Conservation (phyloP, 2,888 invertebrate species). For the Prosopocoilus inquinatus region DNA sequence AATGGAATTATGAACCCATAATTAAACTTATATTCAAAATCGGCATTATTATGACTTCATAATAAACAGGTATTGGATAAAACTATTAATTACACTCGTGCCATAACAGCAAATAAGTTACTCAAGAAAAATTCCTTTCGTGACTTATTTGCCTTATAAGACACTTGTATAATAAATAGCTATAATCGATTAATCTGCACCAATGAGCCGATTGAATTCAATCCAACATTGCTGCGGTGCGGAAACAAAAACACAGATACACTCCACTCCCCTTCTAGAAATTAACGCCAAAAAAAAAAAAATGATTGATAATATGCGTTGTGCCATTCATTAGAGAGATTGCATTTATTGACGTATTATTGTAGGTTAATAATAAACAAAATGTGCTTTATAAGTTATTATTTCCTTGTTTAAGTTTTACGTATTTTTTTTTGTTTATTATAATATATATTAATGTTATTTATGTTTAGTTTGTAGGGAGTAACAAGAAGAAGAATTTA, state of each 20-base stretch:
- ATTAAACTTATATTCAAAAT: no score
- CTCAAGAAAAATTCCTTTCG: no score
- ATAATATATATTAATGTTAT: constrained; percentile 40
- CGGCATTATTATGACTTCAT: no score
- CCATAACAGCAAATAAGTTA: no score
- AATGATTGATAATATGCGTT: constrained; percentile 25
- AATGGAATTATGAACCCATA: no score
- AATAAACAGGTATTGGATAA: no score
- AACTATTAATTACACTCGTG: no score
- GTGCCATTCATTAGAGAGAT: constrained; percentile 41
- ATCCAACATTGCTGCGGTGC: no score
- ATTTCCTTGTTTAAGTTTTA: constrained; percentile 19
- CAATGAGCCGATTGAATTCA: no score
- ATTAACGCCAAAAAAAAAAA: neutral
- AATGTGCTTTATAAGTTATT: constrained; percentile 11
- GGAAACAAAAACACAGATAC: constrained; percentile 1
- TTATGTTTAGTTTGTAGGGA: constrained; percentile 34
- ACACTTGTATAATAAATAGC: no score
- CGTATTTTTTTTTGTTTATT: neutral
- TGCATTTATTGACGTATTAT: constrained; percentile 39
- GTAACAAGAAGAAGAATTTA: neutral
- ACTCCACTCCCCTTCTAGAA: neutral
- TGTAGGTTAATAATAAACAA: constrained; percentile 3
- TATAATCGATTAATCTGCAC: no score
- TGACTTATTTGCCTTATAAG: no score